Conservation (phyloP, 2,797 vertebrate genomes). For the Uromys caudimaculatus region DNA sequence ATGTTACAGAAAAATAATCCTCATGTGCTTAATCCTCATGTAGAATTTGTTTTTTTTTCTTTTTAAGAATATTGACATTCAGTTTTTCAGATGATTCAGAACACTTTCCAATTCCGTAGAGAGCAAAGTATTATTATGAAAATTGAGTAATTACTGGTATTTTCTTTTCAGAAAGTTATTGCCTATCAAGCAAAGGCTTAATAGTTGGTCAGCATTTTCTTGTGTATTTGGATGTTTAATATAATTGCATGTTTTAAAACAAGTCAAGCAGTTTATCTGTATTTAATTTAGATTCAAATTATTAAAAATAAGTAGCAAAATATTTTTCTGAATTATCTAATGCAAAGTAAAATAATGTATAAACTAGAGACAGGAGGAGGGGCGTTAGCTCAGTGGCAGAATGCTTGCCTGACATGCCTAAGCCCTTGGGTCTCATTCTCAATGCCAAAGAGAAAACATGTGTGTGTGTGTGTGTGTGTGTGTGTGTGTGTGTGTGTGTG, state of each 20-base stretch:
- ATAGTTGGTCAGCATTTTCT: conserved; percentile 51
- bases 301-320: conserved; percentile 17
- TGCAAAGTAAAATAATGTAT: conserved; percentile 4
- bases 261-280: conserved; percentile 36
- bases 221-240: conserved; percentile 41
- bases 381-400: background rate
- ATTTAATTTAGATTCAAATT: conserved; percentile 57
- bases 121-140: conserved; percentile 56
- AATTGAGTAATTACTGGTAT: conserved; percentile 61
- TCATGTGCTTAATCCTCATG: conserved; percentile 62
- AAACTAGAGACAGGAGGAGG: background rate
- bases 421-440: background rate
- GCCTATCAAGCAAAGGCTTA: conserved; percentile 38
- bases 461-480: too few relatives aligned
- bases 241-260: conserved; percentile 61
- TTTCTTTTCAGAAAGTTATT: conserved; percentile 67
- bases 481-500: too few relatives aligned
- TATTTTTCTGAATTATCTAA: conserved; percentile 8
- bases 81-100: conserved; percentile 62
- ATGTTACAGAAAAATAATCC: conserved; percentile 70
- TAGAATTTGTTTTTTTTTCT: conserved; percentile 43
- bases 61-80: conserved; percentile 43
- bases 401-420: background rate
- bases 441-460: background rate
- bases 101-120: conserved; percentile 52